Base-by-base conservation (phyloP, 2,797 vertebrate genomes). In the Xenopus petersii region DNA sequence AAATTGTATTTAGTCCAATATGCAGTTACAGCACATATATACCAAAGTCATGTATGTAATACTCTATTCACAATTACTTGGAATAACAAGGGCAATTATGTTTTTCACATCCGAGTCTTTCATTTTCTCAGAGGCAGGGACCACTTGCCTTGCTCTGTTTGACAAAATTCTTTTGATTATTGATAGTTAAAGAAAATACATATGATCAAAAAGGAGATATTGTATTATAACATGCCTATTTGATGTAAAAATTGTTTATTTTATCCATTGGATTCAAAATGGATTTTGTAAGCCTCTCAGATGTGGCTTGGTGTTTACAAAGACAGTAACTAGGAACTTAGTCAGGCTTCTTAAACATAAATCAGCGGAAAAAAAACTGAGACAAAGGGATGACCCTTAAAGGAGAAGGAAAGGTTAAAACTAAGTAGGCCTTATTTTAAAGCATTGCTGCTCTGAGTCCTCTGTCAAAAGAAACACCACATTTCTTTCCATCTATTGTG, bases 11-110 rank as follows among this genome's bases (percentile, higher is more conserved):
- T 24, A 17, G 49, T 51, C 51, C 51, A 55, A 56, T 16, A 47
- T 55, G 49, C 66, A 55, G 24, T 56, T 26, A 13, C 49, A 15
- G 49, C 15, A 68, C 48, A 67, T n/a, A 67, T 42, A 54, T 36
- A 55, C 66, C 36, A 13, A 55, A 67, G 26, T 16, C 49, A n/a
- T 36, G 33, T 30, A 56, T 33, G 46, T 56, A 55, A 49, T 55
- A 36, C 21, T 56, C 66, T 55, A 1, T 42, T 42, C 5, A 42
- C 36, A 6, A 42, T 33, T 67, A 68, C 66, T 55, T 68, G 66
- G 66, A 56, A 68, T 68, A 68, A 68, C 66, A 68, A 56, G 49
- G 54, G 51, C 4, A 68, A 68, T 68, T 30, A 55, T 68, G n/a
- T 16, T 12, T 51, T 42, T 9, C 36, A 42, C 36, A 42, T 42